Evolutionary conservation across 2,888 invertebrate genomes (phyloP).

Genomic region (Ormyrus pomaceus): DNA sequence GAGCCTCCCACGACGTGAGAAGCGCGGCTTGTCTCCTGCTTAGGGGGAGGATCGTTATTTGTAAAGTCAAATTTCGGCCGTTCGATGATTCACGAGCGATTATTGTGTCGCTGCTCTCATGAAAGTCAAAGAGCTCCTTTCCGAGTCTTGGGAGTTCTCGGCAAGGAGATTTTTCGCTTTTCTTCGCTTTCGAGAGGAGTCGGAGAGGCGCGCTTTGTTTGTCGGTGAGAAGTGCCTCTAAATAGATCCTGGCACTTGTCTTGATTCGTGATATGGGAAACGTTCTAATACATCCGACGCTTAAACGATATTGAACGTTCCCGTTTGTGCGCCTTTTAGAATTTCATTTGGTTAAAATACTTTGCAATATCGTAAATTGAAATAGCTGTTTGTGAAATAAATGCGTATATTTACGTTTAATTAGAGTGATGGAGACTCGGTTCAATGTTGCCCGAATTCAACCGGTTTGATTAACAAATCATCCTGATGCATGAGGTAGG

Average conservation of each 20-base stretch:
- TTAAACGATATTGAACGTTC: no score
- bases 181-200: not conserved
- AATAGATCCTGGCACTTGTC: conserved; percentile 41
- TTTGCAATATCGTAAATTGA: no score
- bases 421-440: no score
- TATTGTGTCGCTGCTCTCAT: conserved; percentile 1
- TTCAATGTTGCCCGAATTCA: no score
- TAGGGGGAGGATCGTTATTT: not conserved
- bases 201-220: conserved; percentile 1
- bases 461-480: no score
- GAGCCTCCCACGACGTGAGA: conserved; percentile 18
- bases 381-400: no score
- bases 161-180: conserved; percentile 1
- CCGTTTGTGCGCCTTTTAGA: no score
- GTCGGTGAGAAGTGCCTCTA: not conserved
- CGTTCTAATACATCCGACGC: no score
- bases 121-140: conserved; percentile 42
- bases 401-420: no score
- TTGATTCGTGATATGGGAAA: conserved; percentile 7
- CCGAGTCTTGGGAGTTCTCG: conserved; percentile 32
- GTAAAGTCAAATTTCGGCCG: conserved; percentile 29
- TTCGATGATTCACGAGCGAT: not conserved
- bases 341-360: no score
- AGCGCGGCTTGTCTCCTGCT: not conserved
- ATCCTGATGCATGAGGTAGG: no score